These are phyloP conservation scores for Corythaeola cristata DNA, from an alignment of 2,113 vertebrate species.

Conservation along the genomic window DNA sequence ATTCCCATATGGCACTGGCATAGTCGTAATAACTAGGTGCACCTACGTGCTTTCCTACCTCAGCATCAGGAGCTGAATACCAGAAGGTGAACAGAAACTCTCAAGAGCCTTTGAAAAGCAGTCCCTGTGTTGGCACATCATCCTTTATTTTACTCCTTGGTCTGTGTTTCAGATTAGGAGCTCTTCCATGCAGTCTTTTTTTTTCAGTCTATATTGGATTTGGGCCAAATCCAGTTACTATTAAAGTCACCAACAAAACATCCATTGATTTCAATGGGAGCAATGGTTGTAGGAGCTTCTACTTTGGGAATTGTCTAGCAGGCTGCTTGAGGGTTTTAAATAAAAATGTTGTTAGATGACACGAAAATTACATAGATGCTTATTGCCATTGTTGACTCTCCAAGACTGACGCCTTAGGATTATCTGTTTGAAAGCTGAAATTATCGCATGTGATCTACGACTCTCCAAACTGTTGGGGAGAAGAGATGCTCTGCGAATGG, in stretches of 20 bases:
- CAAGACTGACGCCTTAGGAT: neutral
- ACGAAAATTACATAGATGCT: neutral
- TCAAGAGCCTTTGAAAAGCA: conserved; percentile 3
- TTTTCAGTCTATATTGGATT: neutral
- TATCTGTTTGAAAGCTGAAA: neutral
- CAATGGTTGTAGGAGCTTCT: neutral
- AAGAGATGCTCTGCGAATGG: neutral
- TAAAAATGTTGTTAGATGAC: neutral
- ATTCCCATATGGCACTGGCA: neutral
- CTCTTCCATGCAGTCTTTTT: neutral
- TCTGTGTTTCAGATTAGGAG: neutral
- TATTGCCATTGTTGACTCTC: neutral
- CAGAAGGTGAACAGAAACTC: neutral
- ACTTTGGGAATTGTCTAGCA: neutral
- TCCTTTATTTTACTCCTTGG: neutral
- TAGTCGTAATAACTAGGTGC: neutral
- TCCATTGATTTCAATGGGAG: neutral
- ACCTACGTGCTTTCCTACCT: neutral
- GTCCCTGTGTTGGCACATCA: neutral
- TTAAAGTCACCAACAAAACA: neutral
- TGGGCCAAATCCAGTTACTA: neutral
- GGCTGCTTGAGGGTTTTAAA: neutral
- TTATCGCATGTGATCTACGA: neutral
- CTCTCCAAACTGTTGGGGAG: neutral
- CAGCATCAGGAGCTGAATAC: neutral